Percentiles rank a stretch among this genome's conserved stretches.
phyloP scores from a whole-genome alignment of 2,797 vertebrate genomes.

The Myotis myotis region DNA sequence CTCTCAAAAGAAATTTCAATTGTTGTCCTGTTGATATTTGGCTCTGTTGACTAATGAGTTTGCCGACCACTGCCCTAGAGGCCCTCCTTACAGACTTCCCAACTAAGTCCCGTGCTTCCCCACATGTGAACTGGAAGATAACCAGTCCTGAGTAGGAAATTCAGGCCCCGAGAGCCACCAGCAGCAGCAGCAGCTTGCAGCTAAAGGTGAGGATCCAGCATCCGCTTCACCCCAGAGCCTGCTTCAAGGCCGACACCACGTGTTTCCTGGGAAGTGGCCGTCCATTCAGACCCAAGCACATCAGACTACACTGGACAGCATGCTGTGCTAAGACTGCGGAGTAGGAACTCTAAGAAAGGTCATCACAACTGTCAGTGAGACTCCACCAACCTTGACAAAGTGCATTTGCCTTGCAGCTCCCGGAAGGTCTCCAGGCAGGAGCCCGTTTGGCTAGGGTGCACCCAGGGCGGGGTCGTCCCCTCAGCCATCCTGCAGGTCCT shows the following conservation, averaged over 20 bases:
- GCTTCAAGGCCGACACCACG: not conserved
- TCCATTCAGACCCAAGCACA: not conserved
- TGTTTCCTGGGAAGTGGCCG: not conserved
- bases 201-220: not conserved
- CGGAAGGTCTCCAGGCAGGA: not conserved
- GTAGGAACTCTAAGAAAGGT: not conserved
- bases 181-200: not conserved
- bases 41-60: too few species aligned
- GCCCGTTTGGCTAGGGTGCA: not conserved
- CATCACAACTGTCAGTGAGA: not conserved
- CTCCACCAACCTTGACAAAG: not conserved
- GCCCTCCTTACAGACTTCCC: too few species aligned
- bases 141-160: not conserved
- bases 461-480: accelerated
- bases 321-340: not conserved
- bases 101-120: too few species aligned
- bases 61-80: too few species aligned
- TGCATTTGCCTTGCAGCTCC: not conserved
- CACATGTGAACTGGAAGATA: not conserved
- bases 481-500: accelerated
- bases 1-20: too few species aligned
- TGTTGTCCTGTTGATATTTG: too few species aligned
- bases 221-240: not conserved
- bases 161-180: not conserved
- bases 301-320: not conserved